Conservation (phyloP, 2,113 vertebrate genomes). For the Piaya cayana region DNA sequence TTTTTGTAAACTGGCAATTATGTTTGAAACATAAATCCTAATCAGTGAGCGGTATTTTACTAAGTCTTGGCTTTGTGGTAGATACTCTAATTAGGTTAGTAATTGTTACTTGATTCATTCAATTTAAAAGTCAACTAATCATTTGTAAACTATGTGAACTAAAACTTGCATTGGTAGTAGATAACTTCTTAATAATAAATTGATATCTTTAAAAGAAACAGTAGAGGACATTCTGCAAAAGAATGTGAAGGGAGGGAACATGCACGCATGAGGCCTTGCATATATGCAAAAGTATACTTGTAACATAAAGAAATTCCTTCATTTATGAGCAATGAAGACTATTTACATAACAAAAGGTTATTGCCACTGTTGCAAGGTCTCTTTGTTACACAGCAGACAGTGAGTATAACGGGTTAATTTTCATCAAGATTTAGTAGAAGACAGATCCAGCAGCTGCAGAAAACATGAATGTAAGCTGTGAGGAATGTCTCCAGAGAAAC, state of each 20-base stretch:
- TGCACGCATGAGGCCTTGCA: not conserved
- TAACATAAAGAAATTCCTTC: not conserved
- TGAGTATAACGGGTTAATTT: not conserved
- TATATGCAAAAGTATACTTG: not conserved
- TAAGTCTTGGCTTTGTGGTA: not conserved
- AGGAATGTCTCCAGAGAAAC: slow-evolving; percentile 12
- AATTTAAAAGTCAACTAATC: not conserved
- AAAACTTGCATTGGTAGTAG: not conserved
- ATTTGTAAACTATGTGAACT: not conserved
- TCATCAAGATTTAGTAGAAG: not conserved
- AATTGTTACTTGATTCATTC: not conserved
- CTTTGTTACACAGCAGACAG: not conserved
- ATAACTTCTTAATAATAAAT: not conserved
- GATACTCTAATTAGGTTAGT: slow-evolving; percentile 9
- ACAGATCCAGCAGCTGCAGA: slow-evolving; percentile 3
- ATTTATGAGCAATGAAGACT: not conserved
- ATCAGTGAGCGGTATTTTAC: not conserved
- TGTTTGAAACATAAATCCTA: not conserved
- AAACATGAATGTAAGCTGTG: not conserved
- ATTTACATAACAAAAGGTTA: not conserved
- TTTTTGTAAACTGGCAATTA: not conserved
- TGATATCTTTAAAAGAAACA: not conserved
- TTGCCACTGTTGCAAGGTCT: not conserved
- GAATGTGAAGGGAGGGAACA: not conserved
- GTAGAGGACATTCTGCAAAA: not conserved